Evolutionary conservation across 2,888 invertebrate genomes (phyloP), one percentile per base, ranked within the genome.

Genomic region (Cryptosula pallasiana): DNA sequence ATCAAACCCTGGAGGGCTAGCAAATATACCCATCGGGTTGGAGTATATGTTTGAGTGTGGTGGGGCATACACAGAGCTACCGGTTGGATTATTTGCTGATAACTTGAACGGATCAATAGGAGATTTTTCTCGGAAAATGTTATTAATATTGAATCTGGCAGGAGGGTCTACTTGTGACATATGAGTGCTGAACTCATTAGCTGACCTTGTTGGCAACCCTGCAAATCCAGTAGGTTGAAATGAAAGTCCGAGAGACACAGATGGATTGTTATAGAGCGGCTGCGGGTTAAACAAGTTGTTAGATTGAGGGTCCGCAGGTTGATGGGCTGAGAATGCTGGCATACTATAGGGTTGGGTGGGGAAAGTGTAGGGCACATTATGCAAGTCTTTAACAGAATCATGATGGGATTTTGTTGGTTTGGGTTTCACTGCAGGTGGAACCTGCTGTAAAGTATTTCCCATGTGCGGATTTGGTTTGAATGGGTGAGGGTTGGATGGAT

Each of bases 311-410:
- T 63, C 63, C 25, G 2, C 1, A 32, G 9, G 25, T 27, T 32
- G 20, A 32, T 9, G 3, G 32, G 13, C 9, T 20, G 63, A 16
- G 32, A 63, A 63, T 13, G 63, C 63, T 63, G 63, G n/a, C 63
- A 63, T 32, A 13, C 63, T 32, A 63, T 63, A 63, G 25, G 63
- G n/a, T 63, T 63, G 63, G 34, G 2, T 9, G 27, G 63, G 63
- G n/a, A 32, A 63, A 32, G 13, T 32, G 9, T 27, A 32, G 13
- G 63, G 63, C 2, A 34, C 29, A 9, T 9, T 5, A 29, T 27
- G 34, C 13, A 32, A 20, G 9, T 63, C 63, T 32, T 27, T 63
- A 5, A n/a, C 32, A 32, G 32, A 16, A 9, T 63, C 29, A 32
- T 27, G 27, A 32, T 27, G 63, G 32, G 63, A 63, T n/a, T 63